Base-by-base conservation (phyloP, 2,888 invertebrate species). In the Andricus curvator region DNA sequence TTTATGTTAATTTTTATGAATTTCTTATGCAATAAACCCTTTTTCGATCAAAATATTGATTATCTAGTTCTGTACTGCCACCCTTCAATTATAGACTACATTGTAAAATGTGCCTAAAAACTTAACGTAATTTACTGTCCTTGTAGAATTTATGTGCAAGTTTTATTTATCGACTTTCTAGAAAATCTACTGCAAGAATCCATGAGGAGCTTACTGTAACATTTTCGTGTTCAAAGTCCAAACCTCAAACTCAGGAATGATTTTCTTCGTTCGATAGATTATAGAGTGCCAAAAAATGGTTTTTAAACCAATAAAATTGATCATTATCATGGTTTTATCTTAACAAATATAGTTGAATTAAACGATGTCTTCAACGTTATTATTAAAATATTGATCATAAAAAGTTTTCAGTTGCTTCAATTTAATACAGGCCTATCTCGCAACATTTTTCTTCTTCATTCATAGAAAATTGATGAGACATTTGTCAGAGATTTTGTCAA, bases 261-360 rank as follows among this genome's bases (percentile, higher is more conserved):
- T 74, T 74, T 74, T 56, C 51, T 74, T 74, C n/a, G 56, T 74
- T 74, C 56, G 74, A 74, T 74, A 74, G 56, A 70, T 74, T 74
- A 20, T 33, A 20, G 20, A 33, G 56, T 56, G 74, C 74, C 74
- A 74, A 74, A 74, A 56, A 56, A 56, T 11, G 33, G 33, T n/a
- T 70, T 70, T 70, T 51, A 17, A 22, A 15, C n/a, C 22, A 1
- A 25, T 15, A 51, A 9, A 25, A 20, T 51, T 9, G 20, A 22
- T 51, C 29, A 2, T 48, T 62, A 15, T 17, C 13, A 44, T 44
- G 44, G 13, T 44, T 48, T 48, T 3, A 15, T 48, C 48, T 48
- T 48, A 48, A 48, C 48, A 25, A 25, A 62, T 62, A 15, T n/a
- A n/a, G n/a, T 56, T n/a, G 9, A 2, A 56, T 9, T n/a, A 9